Conservation (phyloP, 1,140 invertebrate species). For the Aphaenogaster rudis region DNA sequence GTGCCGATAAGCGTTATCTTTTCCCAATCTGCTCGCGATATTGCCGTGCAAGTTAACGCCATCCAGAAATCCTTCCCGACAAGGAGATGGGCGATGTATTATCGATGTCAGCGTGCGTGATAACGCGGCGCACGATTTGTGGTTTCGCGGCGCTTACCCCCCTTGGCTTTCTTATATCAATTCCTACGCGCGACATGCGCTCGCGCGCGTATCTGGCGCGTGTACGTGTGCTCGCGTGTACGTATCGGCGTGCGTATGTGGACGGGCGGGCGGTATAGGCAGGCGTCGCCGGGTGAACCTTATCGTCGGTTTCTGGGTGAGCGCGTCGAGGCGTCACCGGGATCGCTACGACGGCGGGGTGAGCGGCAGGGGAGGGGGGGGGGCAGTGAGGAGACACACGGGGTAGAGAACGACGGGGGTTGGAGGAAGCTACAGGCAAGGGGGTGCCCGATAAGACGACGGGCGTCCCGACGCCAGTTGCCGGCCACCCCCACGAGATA, state of each 20-base stretch:
- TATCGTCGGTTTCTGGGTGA: slow-evolving; percentile 87
- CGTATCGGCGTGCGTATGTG: slow-evolving; percentile 29
- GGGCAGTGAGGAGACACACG: slow-evolving; percentile 57
- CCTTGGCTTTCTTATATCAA: slow-evolving; percentile 72
- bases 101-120: slow-evolving; percentile 47
- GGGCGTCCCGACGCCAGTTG: slow-evolving; percentile 80
- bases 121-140: slow-evolving; percentile 56
- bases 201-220: slow-evolving; percentile 71
- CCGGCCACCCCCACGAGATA: slow-evolving; percentile 73
- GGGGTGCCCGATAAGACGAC: slow-evolving; percentile 82
- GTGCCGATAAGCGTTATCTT: not conserved
- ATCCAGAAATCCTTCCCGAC: not conserved
- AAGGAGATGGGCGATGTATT: slow-evolving; percentile 28
- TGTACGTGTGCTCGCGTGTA: not conserved
- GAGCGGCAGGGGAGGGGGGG: not conserved
- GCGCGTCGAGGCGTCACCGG: slow-evolving; percentile 84
- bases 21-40: not conserved
- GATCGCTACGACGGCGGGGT: slow-evolving; percentile 79
- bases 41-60: not conserved
- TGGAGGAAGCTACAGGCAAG: slow-evolving; percentile 63
- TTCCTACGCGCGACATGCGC: slow-evolving; percentile 58
- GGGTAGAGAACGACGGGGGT: slow-evolving; percentile 65
- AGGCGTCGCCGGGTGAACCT: slow-evolving; percentile 85
- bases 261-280: slow-evolving; percentile 73
- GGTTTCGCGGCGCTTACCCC: slow-evolving; percentile 38